Base-by-base conservation (phyloP, 2,797 vertebrate genomes). In the Fratercula arctica region DNA sequence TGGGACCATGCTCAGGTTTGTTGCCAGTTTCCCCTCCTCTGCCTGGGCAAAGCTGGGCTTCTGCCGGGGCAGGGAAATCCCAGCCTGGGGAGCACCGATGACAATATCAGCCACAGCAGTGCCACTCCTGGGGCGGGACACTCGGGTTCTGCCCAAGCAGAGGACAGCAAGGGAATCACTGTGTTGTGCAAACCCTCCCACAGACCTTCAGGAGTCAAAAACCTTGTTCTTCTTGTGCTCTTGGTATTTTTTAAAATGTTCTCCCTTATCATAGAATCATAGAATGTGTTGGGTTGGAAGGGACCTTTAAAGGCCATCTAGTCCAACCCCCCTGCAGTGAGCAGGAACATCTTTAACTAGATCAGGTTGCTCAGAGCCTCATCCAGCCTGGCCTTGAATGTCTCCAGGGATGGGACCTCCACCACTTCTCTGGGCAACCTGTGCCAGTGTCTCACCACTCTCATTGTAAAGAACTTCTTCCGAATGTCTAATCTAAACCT, bases 1-100 rank as follows among this genome's bases (percentile, higher is more conserved):
- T 0, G 0, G 33, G 18, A 13, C 10, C 7, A 3, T 26, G 16
- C 35, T 24, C 2, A 4, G 23, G 15, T 53, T 72, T 72, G 33
- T 50, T 63, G 53, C 41, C 48, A n/a, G 28, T 41, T 75, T 87
- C 9, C 8, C 20, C 37, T 84, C 17, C 29, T 57, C 20, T 46
- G 26, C 26, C 46, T 45, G 12, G 24, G 35, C 39, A 79, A 43
- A 86, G 33, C 50, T 50, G 56, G 11, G 45, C 8, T 84, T 46
- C 73, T 56, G 41, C 35, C 3, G 1, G 33, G 28, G 18, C n/a
- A 53, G 39, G 15, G n/a, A 48, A 67, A 17, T 16, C 41, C 43
- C 43, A 46, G 25, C 20, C 29, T 1, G 1, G 48, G 51, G 29
- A 16, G 26, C 43, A 16, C 6, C 1, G 2, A 18, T 24, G 37